Evolutionary conservation across 2,797 vertebrate species (phyloP).

Genomic region (Melanotaenia trifasciata): DNA sequence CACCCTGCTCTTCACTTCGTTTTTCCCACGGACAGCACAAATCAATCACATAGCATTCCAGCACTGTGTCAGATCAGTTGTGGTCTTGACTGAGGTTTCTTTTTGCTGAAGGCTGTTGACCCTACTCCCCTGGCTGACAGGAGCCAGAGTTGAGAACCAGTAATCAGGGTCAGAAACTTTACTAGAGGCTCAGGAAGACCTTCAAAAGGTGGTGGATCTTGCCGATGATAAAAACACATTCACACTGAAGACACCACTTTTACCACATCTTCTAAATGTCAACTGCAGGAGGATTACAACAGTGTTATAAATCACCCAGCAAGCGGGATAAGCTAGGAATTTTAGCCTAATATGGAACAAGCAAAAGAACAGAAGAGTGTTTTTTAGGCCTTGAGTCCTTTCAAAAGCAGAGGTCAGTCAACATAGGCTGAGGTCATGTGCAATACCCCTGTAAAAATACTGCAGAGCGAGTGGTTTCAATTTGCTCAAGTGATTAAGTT

Average conservation of each 20-base stretch:
- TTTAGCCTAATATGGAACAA: conserved; percentile 62
- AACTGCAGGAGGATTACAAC: conserved; percentile 68
- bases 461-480: conserved; percentile 92
- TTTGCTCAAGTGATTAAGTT: conserved; percentile 95
- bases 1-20: not conserved
- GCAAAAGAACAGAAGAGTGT: conserved; percentile 61
- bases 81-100: conserved; percentile 48
- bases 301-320: conserved; percentile 69
- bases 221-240: conserved; percentile 71
- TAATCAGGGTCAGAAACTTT: conserved; percentile 81
- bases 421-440: conserved; percentile 77
- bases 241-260: conserved; percentile 69
- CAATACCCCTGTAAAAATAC: conserved; percentile 87
- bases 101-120: conserved; percentile 74
- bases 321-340: conserved; percentile 62
- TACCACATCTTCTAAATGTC: conserved; percentile 78
- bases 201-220: conserved; percentile 77
- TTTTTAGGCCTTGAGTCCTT: conserved; percentile 68
- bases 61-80: conserved; percentile 54
- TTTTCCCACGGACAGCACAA: conserved; percentile 41
- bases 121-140: conserved; percentile 68
- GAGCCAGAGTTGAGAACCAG: conserved; percentile 75
- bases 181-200: conserved; percentile 74
- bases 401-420: conserved; percentile 80
- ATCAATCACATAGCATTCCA: conserved; percentile 58